phyloP scores from a whole-genome alignment of 2,888 invertebrate species.

The Cacoxenus indagator region DNA sequence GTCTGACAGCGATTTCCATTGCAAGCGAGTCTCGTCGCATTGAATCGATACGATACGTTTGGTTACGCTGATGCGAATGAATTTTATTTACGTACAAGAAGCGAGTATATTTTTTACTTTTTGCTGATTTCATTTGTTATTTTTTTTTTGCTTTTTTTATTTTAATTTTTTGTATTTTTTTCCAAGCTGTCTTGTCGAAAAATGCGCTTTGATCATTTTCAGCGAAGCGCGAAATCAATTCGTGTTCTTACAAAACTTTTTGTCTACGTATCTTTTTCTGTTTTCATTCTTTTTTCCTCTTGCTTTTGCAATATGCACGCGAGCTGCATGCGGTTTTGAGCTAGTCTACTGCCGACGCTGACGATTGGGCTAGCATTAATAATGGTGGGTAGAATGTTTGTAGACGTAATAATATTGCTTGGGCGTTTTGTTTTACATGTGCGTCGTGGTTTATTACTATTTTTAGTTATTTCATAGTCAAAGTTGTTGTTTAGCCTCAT shows the following conservation, averaged over 20 bases:
- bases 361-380: background rate
- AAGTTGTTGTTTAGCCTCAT: constrained; percentile 33
- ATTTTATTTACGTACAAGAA: background rate
- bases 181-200: background rate
- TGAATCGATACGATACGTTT: background rate
- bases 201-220: constrained; percentile 59
- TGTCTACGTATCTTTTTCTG: constrained; percentile 2
- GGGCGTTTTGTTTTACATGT: constrained; percentile 55
- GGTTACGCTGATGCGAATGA: constrained; percentile 1
- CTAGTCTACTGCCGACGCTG: constrained; percentile 5
- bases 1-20: constrained; percentile 13
- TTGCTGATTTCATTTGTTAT: background rate
- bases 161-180: background rate
- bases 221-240: constrained; percentile 59
- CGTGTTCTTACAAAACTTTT: constrained; percentile 46
- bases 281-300: background rate
- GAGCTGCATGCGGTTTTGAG: background rate
- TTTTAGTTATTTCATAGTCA: constrained; percentile 36
- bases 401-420: constrained; percentile 28
- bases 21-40: background rate
- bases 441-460: constrained; percentile 39
- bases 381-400: background rate
- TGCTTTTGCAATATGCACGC: background rate
- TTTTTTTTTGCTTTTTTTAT: background rate
- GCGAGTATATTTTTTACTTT: background rate